Conservation (phyloP, 2,888 invertebrate species). For the Pycnomerus fuliginosus region DNA sequence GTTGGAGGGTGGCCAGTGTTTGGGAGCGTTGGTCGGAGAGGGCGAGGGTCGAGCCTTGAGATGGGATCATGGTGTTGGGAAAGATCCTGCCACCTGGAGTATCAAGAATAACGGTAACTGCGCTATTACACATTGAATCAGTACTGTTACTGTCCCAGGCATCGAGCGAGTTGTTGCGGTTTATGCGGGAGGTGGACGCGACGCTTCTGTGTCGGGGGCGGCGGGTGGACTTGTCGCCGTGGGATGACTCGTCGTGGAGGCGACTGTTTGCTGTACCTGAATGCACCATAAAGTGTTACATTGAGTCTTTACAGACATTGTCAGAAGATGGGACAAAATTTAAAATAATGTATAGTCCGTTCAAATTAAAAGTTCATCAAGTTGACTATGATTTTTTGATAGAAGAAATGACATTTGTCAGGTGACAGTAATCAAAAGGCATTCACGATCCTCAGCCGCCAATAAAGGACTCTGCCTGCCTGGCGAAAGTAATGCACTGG, state of each 20-base stretch:
- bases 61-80: constrained; percentile 20
- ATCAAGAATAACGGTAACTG: constrained; percentile 52
- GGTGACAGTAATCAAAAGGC: too few species aligned
- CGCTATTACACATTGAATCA: constrained; percentile 54
- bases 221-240: constrained; percentile 29
- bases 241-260: constrained; percentile 27
- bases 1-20: constrained; percentile 11
- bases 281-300: too few species aligned
- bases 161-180: constrained; percentile 31
- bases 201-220: constrained; percentile 42
- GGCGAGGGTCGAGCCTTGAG: constrained; percentile 15
- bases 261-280: constrained; percentile 34
- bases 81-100: constrained; percentile 16
- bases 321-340: too few species aligned
- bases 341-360: too few species aligned
- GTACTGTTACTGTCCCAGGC: constrained; percentile 49
- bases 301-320: too few species aligned
- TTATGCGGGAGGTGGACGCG: constrained; percentile 39
- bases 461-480: too few species aligned
- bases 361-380: too few species aligned
- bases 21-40: constrained; percentile 17
- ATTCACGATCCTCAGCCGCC: too few species aligned
- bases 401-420: too few species aligned
- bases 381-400: too few species aligned
- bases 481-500: too few species aligned